A percentile compares a stretch with the other conserved stretches of the same genome.
phyloP scores from a whole-genome alignment of 2,113 vertebrate species.

The Onychostoma macrolepis region DNA sequence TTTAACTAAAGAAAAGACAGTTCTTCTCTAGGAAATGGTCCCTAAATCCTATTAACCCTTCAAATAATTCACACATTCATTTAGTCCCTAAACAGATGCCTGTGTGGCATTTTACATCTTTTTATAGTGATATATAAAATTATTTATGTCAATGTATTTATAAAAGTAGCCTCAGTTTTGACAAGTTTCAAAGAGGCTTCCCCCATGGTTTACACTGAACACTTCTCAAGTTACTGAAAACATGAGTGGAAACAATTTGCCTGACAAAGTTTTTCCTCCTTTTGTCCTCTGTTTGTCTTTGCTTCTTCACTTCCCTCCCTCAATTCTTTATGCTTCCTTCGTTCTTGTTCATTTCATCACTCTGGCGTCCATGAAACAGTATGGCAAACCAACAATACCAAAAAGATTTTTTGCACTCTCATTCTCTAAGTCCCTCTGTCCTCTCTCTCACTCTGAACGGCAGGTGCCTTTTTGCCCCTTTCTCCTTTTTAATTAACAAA shows the following conservation, averaged over 20 bases:
- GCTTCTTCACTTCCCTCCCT: neutral
- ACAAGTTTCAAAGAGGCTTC: neutral
- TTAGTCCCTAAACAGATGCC: no score
- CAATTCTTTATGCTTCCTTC: neutral
- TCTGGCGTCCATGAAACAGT: neutral
- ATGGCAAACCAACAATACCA: neutral
- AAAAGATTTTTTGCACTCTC: conserved; percentile 47
- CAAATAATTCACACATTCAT: neutral
- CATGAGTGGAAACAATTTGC: conserved; percentile 50
- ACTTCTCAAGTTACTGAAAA: neutral
- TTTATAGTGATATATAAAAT: neutral
- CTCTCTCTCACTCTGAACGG: conserved; percentile 82
- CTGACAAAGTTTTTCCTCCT: conserved; percentile 75
- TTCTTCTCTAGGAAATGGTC: neutral
- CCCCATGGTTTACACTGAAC: neutral
- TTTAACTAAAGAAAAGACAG: no score
- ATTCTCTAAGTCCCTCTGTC: conserved; percentile 62
- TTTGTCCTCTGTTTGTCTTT: neutral
- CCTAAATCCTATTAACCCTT: neutral
- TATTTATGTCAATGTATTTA: neutral
- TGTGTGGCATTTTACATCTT: neutral
- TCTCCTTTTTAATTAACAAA: conserved; percentile 82
- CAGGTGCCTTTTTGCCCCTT: conserved; percentile 52
- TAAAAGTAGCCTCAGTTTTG: neutral
- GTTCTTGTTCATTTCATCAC: conserved; percentile 65